A percentile compares a stretch with the other conserved stretches of the same genome.
These are phyloP conservation scores for Collichthys lucidus DNA, from an alignment of 2,113 vertebrate genomes.

Conservation along the genomic window DNA sequence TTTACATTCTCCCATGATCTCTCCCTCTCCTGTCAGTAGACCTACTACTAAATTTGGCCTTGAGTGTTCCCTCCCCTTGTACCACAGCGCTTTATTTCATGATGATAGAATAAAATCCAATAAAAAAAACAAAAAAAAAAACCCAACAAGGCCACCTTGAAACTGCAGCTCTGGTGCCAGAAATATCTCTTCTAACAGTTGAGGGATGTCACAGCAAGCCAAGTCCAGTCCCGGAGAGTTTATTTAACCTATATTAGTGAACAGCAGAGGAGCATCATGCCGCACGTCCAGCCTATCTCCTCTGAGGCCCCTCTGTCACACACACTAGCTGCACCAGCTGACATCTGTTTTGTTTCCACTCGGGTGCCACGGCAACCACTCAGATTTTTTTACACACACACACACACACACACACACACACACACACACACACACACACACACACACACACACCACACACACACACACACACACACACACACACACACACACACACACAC, in stretches of 20 bases:
- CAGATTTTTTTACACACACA: conserved; percentile 6
- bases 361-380: conserved; percentile 59
- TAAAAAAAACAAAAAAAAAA: conserved; percentile 5
- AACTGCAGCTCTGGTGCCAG: conserved; percentile 50
- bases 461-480: too few species aligned
- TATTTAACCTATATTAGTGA: conserved; percentile 70
- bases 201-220: conserved; percentile 60
- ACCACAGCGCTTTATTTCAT: conserved; percentile 53
- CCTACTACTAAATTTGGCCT: conserved; percentile 51
- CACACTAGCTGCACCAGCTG: conserved; percentile 58
- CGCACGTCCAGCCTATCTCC: conserved; percentile 67
- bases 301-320: conserved; percentile 64
- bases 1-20: conserved; percentile 35
- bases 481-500: too few species aligned
- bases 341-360: conserved; percentile 76
- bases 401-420: too few species aligned
- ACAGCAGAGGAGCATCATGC: conserved; percentile 76
- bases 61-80: conserved; percentile 37
- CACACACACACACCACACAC: too few species aligned
- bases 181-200: conserved; percentile 52
- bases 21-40: background rate
- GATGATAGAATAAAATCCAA: conserved; percentile 49
- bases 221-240: conserved; percentile 57
- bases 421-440: too few species aligned
- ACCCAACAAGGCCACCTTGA: conserved; percentile 49